Percentiles rank a stretch among this genome's conserved stretches.
Conservation (phyloP, 35 echinoderm and acorn worm genomes). For the Acanthaster planci region DNA sequence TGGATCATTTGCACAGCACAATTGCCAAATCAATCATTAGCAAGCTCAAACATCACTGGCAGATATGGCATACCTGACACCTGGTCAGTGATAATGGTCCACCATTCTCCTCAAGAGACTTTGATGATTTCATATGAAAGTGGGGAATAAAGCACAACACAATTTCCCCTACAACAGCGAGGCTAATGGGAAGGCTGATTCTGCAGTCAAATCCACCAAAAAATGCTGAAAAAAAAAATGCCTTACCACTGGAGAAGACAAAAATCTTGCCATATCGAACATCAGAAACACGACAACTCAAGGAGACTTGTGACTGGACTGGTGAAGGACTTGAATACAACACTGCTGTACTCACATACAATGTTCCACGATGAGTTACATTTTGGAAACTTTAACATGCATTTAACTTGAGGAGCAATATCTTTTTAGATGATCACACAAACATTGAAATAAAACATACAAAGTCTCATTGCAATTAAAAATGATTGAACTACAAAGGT, state of each 20-base stretch:
- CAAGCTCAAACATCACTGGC: slow-evolving; percentile 51
- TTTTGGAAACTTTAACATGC: too few species aligned
- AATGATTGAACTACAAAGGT: too few species aligned
- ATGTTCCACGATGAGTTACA: too few species aligned
- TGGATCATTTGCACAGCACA: slow-evolving; percentile 3
- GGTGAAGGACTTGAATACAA: too few species aligned
- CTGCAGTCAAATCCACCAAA: slow-evolving; percentile 36
- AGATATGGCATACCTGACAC: slow-evolving; percentile 71
- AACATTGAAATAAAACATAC: too few species aligned
- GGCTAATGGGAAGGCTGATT: slow-evolving; percentile 26
- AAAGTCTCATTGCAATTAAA: too few species aligned
- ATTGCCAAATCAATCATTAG: slow-evolving; percentile 27
- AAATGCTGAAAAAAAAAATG: slow-evolving; percentile 22
- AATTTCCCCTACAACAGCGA: slow-evolving; percentile 37
- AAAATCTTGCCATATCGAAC: slow-evolving; percentile 10
- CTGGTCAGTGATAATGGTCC: slow-evolving; percentile 48
- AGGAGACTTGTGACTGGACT: too few species aligned
- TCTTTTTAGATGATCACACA: too few species aligned
- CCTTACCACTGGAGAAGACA: neutral
- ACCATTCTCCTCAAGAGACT: slow-evolving; percentile 15
- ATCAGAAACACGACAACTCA: slow-evolving; percentile 35
- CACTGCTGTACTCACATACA: too few species aligned
- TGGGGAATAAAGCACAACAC: slow-evolving; percentile 30
- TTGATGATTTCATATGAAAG: slow-evolving; percentile 16
- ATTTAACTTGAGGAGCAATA: too few species aligned